These are phyloP conservation scores for Lathronympha strigana DNA, from an alignment of 2,888 invertebrate species.

Conservation along the genomic window DNA sequence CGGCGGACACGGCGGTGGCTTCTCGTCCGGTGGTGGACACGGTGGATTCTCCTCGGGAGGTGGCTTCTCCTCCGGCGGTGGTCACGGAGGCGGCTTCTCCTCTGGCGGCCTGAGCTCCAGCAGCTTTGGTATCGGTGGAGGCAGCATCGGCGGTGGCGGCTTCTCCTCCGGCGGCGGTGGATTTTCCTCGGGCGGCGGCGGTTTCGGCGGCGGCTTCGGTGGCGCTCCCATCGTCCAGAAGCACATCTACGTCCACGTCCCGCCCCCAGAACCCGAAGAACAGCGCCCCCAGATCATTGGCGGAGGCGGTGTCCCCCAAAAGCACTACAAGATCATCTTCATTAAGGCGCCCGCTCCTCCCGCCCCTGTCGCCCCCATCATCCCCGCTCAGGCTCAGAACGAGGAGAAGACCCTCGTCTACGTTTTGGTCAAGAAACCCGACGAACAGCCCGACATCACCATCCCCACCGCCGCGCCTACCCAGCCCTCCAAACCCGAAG, in stretches of 20 bases:
- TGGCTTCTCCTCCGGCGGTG: conserved; percentile 47
- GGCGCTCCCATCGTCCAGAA: conserved; percentile 87
- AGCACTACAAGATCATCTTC: conserved; percentile 94
- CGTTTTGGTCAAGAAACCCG: conserved; percentile 92
- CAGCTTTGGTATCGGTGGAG: conserved; percentile 44
- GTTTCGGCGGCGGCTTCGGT: conserved; percentile 72
- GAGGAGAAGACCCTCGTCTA: conserved; percentile 92
- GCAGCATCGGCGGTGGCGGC: conserved; percentile 68
- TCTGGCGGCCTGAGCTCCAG: conserved; percentile 54
- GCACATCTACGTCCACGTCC: conserved; percentile 93
- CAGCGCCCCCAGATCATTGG: conserved; percentile 87
- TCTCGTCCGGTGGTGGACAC: conserved; percentile 51
- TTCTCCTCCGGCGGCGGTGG: conserved; percentile 57
- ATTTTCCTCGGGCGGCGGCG: conserved; percentile 53
- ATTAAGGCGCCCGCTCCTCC: conserved; percentile 92
- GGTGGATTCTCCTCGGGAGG: conserved; percentile 67
- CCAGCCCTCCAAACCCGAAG: conserved; percentile 91
- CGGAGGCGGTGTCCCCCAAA: conserved; percentile 87
- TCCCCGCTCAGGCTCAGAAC: conserved; percentile 89
- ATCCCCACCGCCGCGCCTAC: conserved; percentile 89
- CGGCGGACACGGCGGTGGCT: conserved; percentile 62
- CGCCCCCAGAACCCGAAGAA: conserved; percentile 91
- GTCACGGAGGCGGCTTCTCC: conserved; percentile 62
- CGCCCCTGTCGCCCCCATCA: conserved; percentile 89
- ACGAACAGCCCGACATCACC: conserved; percentile 91